Conservation (phyloP, 1,140 invertebrate genomes). For the Caenorhabditis tropicalis region DNA sequence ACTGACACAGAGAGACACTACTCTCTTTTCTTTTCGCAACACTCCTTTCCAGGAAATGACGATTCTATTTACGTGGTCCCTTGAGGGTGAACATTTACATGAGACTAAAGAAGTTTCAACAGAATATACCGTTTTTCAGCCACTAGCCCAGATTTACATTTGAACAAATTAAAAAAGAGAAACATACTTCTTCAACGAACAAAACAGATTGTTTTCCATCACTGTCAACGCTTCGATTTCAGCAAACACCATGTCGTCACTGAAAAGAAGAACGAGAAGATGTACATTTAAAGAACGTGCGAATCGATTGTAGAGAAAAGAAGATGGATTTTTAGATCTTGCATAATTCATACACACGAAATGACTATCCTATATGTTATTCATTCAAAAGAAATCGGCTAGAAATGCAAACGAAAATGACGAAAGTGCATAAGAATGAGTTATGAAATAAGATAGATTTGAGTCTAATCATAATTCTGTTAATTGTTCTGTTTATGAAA, state of each 20-base stretch:
- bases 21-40: not conserved
- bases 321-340: not conserved
- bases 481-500: too few species aligned
- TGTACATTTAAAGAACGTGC: not conserved
- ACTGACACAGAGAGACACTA: conserved; percentile 35
- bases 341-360: not conserved
- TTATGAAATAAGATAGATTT: too few species aligned
- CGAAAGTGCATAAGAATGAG: not conserved
- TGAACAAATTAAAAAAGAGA: not conserved
- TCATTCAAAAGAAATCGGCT: not conserved
- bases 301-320: not conserved
- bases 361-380: not conserved
- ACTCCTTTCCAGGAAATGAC: conserved; percentile 41
- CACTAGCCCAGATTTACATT: conserved; percentile 6
- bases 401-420: not conserved
- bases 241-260: conserved; percentile 37
- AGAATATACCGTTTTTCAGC: too few species aligned
- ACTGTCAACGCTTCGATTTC: conserved; percentile 47
- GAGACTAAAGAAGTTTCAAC: not conserved
- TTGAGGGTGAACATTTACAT: not conserved
- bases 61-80: conserved; percentile 6
- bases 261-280: not conserved
- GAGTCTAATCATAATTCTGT: too few species aligned
- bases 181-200: conserved; percentile 10
- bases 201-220: conserved; percentile 51